These are phyloP conservation scores for Dolichotis patagonum DNA, from an alignment of 2,113 vertebrate species.

Conservation along the genomic window DNA sequence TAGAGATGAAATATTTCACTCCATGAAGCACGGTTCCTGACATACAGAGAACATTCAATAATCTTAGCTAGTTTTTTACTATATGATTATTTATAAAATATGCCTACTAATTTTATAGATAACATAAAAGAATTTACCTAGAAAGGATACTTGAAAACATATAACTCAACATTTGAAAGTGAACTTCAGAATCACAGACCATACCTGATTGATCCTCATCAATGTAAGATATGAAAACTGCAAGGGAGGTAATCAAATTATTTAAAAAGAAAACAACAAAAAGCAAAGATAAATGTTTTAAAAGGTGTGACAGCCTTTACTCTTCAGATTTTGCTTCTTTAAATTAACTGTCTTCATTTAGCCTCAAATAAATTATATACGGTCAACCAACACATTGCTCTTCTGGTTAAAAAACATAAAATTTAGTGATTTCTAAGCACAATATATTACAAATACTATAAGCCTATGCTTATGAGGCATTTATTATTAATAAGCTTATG, in stretches of 20 bases:
- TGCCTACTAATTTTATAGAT: background rate
- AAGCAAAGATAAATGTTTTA: background rate
- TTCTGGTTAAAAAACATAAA: background rate
- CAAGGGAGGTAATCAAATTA: background rate
- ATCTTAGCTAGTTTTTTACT: background rate
- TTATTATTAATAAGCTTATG: conserved; percentile 27
- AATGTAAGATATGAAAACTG: background rate
- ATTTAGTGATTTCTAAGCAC: background rate
- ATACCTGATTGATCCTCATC: background rate
- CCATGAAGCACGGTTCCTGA: background rate
- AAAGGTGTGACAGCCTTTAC: background rate
- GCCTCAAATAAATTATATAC: background rate
- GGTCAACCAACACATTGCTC: background rate
- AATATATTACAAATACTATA: background rate
- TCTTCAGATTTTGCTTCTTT: conserved; percentile 25
- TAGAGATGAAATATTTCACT: background rate
- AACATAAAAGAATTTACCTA: background rate
- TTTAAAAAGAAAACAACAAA: background rate
- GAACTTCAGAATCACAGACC: background rate
- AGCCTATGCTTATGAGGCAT: background rate
- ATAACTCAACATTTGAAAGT: conserved; percentile 25
- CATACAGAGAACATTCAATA: background rate
- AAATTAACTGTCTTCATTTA: conserved; percentile 8
- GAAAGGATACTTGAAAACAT: background rate
- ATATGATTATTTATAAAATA: background rate